Conservation (phyloP, 2,113 vertebrate species). For the Tylochromis polylepis region DNA sequence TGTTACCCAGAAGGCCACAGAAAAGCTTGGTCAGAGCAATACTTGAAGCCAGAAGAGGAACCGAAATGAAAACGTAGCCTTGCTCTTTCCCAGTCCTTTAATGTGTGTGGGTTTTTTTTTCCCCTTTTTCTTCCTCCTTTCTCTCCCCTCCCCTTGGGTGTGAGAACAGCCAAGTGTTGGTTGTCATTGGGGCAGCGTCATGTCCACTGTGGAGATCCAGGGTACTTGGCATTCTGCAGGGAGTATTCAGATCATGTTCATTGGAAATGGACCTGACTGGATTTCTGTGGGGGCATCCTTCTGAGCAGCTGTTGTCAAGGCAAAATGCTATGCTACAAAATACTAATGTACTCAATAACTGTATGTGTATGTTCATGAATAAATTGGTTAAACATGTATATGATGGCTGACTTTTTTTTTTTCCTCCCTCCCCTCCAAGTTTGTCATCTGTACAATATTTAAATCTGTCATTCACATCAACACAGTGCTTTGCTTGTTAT, state of each 20-base stretch:
- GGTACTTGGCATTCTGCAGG: conserved; percentile 40
- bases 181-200: background rate
- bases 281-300: conserved; percentile 41
- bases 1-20: conserved; percentile 46
- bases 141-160: background rate
- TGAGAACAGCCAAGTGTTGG: background rate
- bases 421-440: background rate
- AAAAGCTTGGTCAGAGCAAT: conserved; percentile 56
- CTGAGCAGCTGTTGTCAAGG: conserved; percentile 77
- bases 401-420: background rate
- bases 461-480: background rate
- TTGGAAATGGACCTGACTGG: conserved; percentile 10
- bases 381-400: conserved; percentile 71
- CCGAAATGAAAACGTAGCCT: background rate
- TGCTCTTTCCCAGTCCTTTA: background rate
- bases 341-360: conserved; percentile 79
- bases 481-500: background rate
- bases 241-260: conserved; percentile 35
- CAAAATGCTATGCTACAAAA: conserved; percentile 77
- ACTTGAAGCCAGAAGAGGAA: conserved; percentile 1
- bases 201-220: conserved; percentile 27
- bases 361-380: conserved; percentile 79
- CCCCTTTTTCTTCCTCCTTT: fast-evolving
- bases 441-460: background rate
- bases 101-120: background rate